phyloP scores from a whole-genome alignment of 2,797 vertebrate genomes.

The Nyctalus aviator region DNA sequence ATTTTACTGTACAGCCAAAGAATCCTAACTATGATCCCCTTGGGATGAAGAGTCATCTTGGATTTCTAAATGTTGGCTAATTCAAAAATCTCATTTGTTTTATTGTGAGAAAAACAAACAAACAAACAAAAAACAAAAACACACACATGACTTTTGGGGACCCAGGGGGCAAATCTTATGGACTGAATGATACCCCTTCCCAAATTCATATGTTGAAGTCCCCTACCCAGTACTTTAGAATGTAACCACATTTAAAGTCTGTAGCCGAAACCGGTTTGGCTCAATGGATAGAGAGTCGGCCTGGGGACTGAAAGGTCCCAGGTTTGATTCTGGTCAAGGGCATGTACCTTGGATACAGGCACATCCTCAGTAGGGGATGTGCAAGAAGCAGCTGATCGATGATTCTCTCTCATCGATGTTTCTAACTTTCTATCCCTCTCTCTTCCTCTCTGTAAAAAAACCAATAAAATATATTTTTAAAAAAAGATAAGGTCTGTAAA shows the following conservation, averaged over 20 bases:
- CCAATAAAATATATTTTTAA: no score
- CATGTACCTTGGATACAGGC: no score
- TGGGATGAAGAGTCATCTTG: not conserved
- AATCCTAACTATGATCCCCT: not conserved
- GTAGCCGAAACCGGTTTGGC: not conserved
- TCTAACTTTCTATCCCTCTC: no score
- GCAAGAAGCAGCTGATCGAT: no score
- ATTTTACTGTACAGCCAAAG: not conserved
- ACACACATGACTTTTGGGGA: not conserved
- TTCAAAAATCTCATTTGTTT: conserved; percentile 10
- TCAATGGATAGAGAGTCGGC: no score
- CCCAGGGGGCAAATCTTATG: not conserved
- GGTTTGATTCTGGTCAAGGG: no score
- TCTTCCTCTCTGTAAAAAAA: no score
- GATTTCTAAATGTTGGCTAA: not conserved
- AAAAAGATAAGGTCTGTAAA: not conserved
- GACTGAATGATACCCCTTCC: not conserved
- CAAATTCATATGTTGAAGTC: not conserved
- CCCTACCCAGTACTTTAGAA: not conserved
- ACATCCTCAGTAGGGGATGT: no score
- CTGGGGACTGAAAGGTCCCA: no score
- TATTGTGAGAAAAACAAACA: not conserved
- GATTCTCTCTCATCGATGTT: no score
- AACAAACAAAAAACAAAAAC: no score
- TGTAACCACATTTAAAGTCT: not conserved